Base-by-base conservation (phyloP, 2,113 vertebrate genomes). In the Fulica atra region DNA sequence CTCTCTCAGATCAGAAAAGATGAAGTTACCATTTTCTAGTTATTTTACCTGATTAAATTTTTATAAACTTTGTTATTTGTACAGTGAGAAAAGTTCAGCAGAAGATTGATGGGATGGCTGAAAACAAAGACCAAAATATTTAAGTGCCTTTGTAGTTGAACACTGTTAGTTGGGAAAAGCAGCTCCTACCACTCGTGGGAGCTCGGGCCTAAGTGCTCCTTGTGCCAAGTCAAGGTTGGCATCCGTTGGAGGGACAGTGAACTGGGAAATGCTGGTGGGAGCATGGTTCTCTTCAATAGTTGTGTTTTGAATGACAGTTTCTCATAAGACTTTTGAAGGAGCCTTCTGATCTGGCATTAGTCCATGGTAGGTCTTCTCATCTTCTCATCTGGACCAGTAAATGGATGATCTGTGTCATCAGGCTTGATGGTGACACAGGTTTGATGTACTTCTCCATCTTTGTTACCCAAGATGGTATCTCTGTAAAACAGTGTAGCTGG, bases 1-100 rank as follows among this genome's bases (percentile, higher is more conserved):
- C n/a, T 91, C 87, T 59, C 44, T 68, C 85, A n/a, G 59, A 35
- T 80, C 13, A 69, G 72, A 78, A 44, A 69, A 65, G 73, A 44
- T 44, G 36, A 76, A 85, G 19, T 66, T 91, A n/a, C 44, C 54
- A 17, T 68, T 87, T 84, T 48, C 74, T 89, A 68, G 78, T 61
- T 90, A 76, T 70, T 93, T 85, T 81, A 36, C 24, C 23, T 53
- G 59, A 91, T 89, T 28, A 89, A 78, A 88, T 69, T 76, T 88
- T 94, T n/a, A 50, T 82, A 92, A 87, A 82, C 57, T 82, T 33
- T 33, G 65, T 89, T 91, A 61, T 87, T 90, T 93, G 33, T 69
- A 14, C 61, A 11, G 44, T 35, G 66, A 68, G 59, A 59, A 54
- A 80, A 59, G 77, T 57, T 95, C 54, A 54, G 19, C 33, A n/a